Evolutionary conservation across 2,113 vertebrate genomes (phyloP).

Genomic region (Myocastor coypus): DNA sequence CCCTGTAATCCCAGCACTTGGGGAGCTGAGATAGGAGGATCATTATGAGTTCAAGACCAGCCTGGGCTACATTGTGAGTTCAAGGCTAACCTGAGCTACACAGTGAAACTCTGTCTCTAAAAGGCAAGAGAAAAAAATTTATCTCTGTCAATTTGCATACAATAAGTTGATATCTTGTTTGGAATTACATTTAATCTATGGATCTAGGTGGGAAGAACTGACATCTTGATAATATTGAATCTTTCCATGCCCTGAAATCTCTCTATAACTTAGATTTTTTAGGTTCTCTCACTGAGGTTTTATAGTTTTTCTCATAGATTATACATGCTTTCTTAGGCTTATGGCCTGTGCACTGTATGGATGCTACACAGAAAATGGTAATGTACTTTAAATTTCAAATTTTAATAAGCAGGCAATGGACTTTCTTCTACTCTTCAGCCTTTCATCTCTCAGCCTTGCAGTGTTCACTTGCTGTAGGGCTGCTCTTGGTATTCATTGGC

Average conservation of each 20-base stretch:
- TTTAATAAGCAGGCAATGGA: not conserved
- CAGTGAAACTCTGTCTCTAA: no score
- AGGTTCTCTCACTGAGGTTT: not conserved
- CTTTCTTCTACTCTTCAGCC: not conserved
- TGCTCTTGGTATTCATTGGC: not conserved
- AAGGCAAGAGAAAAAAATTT: no score
- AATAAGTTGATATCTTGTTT: not conserved
- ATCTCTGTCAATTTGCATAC: not conserved
- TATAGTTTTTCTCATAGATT: not conserved
- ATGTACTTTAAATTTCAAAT: not conserved
- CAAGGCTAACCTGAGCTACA: no score
- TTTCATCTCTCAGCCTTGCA: not conserved
- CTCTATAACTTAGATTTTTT: not conserved
- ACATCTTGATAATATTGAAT: not conserved
- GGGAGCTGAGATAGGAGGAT: no score
- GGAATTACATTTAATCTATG: not conserved
- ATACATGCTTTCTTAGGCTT: not conserved
- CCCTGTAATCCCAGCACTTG: no score
- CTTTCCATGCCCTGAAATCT: not conserved
- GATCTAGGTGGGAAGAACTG: not conserved
- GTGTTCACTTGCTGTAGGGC: no score
- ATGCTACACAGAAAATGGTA: not conserved
- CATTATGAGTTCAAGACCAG: no score
- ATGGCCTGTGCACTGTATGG: not conserved
- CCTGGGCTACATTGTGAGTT: no score